Conservation (phyloP, 2,888 invertebrate genomes). For the Caenorhabditis panamensis region DNA sequence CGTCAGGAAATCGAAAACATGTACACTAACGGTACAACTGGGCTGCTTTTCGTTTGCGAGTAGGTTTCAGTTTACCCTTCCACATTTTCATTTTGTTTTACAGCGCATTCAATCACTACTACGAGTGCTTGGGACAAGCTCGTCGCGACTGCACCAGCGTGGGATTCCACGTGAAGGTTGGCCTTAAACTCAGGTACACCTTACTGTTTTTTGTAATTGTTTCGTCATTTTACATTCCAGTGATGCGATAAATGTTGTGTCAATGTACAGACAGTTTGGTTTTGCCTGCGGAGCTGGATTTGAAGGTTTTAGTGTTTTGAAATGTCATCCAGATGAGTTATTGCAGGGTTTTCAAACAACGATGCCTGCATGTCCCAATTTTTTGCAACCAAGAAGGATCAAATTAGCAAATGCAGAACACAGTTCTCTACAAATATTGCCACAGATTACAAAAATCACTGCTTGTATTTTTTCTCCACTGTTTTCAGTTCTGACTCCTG, state of each 20-base stretch:
- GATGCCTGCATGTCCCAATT: constrained; percentile 55
- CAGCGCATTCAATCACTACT: constrained; percentile 62
- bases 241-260: constrained; percentile 50
- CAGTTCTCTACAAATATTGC: constrained; percentile 34
- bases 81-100: not conserved
- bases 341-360: constrained; percentile 44
- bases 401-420: constrained; percentile 40
- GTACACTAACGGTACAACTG: constrained; percentile 60
- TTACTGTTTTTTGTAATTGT: too few species aligned
- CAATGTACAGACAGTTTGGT: constrained; percentile 65
- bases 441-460: constrained; percentile 43
- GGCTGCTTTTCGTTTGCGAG: constrained; percentile 63
- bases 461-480: constrained; percentile 16
- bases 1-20: constrained; percentile 62
- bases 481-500: not conserved
- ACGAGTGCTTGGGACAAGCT: constrained; percentile 61
- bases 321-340: not conserved
- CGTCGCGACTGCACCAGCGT: constrained; percentile 56
- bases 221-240: constrained; percentile 48
- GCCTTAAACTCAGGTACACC: constrained; percentile 50
- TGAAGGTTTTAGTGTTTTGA: constrained; percentile 22
- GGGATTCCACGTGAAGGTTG: constrained; percentile 57
- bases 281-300: constrained; percentile 68
- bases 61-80: constrained; percentile 15
- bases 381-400: constrained; percentile 21